Base-by-base conservation (phyloP, 2,888 invertebrate genomes). In the Conistra vaccinii region DNA sequence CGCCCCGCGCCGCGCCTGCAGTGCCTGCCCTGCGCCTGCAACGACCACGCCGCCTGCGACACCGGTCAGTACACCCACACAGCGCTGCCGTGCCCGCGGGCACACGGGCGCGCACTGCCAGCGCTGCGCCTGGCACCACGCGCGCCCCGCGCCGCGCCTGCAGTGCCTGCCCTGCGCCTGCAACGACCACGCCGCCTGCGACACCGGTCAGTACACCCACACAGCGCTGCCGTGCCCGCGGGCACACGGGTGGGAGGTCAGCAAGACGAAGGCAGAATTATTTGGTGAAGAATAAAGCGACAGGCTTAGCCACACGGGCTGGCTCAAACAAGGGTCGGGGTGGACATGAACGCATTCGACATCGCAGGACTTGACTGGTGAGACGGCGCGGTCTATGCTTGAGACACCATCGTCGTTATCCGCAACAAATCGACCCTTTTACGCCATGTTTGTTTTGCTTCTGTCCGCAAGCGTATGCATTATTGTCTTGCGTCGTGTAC, bases 1-100 rank as follows among this genome's bases (percentile, higher is more conserved):
- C 89, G 90, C 10, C 97, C 97, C 99, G 98, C 92, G 95, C 97
- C 1, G 87, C 85, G 53, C 85, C 81, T 62, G 69, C 60, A 97
- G 89, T 99, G 99, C 94, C 97, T 98, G 73, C 98, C 98, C 81
- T 99, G 99, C 93, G 97, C 98, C 73, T 99, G 99, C 94, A 98
- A 99, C 92, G 98, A 98, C 0, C 99, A 99, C 93, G 97, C 97
- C 14, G 97, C 97, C 0, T 99, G 99, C 90, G 97, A 99, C 88
- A 97, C 98, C 2, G 94, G 96, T 95, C 35, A 68, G 71, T 80
- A 53, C 42, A 17, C 14, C 29, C 26, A 63, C 45, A 45, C 20
- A 12, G 94, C 96, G 97, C 80, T 99, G 99, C 93, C 97, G 9
- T 99, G 99, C 92, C 99, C 99, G 0, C 95, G 98, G 98, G 26